Percentiles rank a stretch among this genome's conserved stretches.
These are phyloP conservation scores for Boloria euphrosyne DNA, from an alignment of 2,888 invertebrate genomes.

Conservation along the genomic window DNA sequence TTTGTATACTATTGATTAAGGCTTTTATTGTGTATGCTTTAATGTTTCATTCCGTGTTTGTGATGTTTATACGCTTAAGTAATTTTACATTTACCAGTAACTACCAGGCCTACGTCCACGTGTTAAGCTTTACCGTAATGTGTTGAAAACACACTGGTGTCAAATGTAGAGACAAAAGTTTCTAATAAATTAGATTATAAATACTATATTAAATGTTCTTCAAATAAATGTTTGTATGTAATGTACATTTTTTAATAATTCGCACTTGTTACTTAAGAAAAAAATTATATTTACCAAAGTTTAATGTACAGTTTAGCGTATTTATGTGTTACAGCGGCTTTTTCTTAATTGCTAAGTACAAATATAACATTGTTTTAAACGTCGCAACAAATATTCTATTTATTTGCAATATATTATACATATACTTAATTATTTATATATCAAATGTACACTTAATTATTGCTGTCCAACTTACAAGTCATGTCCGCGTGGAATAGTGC, in stretches of 20 bases:
- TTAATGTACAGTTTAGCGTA: slow-evolving; percentile 13
- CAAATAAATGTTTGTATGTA: slow-evolving; percentile 52
- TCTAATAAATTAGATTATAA: slow-evolving; percentile 36
- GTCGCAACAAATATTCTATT: too few species aligned
- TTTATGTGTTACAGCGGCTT: background rate
- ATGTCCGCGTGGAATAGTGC: too few species aligned
- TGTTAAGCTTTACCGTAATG: slow-evolving; percentile 55
- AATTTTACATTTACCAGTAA: slow-evolving; percentile 34
- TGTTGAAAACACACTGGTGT: slow-evolving; percentile 47
- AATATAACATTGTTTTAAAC: background rate
- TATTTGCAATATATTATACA: too few species aligned
- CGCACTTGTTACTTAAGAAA: slow-evolving; percentile 48
- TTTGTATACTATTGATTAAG: slow-evolving; percentile 14
- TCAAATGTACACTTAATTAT: too few species aligned
- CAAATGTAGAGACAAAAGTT: slow-evolving; percentile 51
- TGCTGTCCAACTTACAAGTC: too few species aligned
- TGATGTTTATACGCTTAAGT: slow-evolving; percentile 63
- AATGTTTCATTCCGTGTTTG: slow-evolving; percentile 48
- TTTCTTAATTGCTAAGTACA: background rate
- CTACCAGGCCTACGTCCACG: slow-evolving; percentile 43
- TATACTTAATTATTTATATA: too few species aligned
- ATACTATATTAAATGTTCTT: slow-evolving; percentile 39
- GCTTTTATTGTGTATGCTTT: slow-evolving; percentile 27
- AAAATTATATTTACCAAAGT: slow-evolving; percentile 20
- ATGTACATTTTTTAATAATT: slow-evolving; percentile 51